Percentiles rank a stretch among this genome's conserved stretches.
These are phyloP conservation scores for Gorsachius goisagi DNA, from an alignment of 2,113 vertebrate species.

Conservation along the genomic window DNA sequence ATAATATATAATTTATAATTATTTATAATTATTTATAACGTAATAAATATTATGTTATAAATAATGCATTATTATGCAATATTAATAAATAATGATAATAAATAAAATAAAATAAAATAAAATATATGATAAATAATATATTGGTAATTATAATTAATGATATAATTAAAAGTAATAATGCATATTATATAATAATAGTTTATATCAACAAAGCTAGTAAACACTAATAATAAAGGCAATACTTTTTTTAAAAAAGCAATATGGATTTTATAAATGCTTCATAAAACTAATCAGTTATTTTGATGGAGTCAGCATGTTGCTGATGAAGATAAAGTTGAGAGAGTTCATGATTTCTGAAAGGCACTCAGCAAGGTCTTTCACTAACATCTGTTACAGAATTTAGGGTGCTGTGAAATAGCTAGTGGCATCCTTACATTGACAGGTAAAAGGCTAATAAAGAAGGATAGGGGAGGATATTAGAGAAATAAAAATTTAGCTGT, in stretches of 20 bases:
- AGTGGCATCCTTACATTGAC: neutral
- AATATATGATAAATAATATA: no score
- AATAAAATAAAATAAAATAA: no score
- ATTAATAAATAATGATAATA: no score
- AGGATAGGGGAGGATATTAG: neutral
- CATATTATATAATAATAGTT: no score
- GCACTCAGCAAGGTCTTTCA: neutral
- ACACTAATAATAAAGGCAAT: neutral
- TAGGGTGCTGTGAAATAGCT: neutral
- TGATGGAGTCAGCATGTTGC: neutral
- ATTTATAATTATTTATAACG: no score
- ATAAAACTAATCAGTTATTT: neutral
- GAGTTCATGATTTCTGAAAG: neutral
- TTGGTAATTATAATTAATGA: no score
- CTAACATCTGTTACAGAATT: neutral
- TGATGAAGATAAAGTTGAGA: neutral
- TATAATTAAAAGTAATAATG: no score
- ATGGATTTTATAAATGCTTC: neutral
- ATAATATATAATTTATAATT: no score
- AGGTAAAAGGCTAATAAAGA: neutral
- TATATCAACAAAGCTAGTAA: neutral
- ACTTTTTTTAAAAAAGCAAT: neutral
- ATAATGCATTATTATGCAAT: no score
- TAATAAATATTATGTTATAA: no score
- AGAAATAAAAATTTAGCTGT: neutral